These are phyloP conservation scores for Druon quercuslanigerum DNA, from an alignment of 1,140 invertebrate genomes.

Conservation along the genomic window DNA sequence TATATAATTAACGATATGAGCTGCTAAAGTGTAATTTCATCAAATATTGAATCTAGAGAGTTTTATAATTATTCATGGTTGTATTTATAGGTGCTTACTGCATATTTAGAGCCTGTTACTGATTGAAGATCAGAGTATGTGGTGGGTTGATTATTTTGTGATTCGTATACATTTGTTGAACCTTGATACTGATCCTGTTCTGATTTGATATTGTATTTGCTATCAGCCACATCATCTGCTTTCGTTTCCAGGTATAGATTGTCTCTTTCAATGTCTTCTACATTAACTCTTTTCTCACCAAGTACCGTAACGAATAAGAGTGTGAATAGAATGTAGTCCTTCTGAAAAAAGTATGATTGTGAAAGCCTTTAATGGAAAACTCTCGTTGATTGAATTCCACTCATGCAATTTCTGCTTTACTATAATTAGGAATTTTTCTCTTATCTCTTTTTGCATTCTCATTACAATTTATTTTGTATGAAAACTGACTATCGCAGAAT, in stretches of 20 bases:
- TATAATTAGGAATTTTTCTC: neutral
- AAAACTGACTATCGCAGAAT: too few relatives aligned
- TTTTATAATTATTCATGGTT: neutral
- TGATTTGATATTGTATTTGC: conserved; percentile 51
- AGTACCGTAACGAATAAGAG: conserved; percentile 31
- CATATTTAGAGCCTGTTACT: conserved; percentile 43
- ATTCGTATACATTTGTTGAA: conserved; percentile 45
- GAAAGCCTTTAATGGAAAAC: neutral
- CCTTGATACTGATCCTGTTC: conserved; percentile 53
- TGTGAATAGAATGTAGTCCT: conserved; percentile 25
- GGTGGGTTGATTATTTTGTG: conserved; percentile 34
- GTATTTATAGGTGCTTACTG: conserved; percentile 34
- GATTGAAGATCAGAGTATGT: conserved; percentile 46
- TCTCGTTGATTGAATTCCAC: neutral
- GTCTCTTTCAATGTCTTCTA: conserved; percentile 70
- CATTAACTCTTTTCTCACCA: conserved; percentile 64
- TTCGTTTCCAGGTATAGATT: conserved; percentile 60
- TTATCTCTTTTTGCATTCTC: too few relatives aligned
- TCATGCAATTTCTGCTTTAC: neutral
- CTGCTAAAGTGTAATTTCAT: too few relatives aligned
- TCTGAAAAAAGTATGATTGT: neutral
- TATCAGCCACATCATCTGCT: conserved; percentile 45
- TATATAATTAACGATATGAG: too few relatives aligned
- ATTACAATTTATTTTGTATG: too few relatives aligned
- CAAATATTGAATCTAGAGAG: too few relatives aligned